Percentiles rank a stretch among this genome's conserved stretches.
phyloP scores from a whole-genome alignment of 2,888 invertebrate genomes.

The Furcula furcula region DNA sequence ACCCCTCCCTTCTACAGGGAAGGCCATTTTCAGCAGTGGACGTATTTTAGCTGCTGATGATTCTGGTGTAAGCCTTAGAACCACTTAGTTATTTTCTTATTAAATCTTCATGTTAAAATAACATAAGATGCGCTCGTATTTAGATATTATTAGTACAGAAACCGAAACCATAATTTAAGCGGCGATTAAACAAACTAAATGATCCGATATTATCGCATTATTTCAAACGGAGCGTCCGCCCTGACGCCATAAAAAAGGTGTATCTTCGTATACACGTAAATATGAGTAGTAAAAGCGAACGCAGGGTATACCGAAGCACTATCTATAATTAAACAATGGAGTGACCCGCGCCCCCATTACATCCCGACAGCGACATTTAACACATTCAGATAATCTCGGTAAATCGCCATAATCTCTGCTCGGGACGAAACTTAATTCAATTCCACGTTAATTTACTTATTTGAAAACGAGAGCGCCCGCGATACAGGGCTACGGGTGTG shows the following conservation, averaged over 20 bases:
- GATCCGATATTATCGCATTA: conserved; percentile 28
- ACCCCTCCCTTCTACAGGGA: too few species aligned
- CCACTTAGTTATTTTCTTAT: too few species aligned
- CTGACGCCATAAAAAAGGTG: conserved; percentile 36
- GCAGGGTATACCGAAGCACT: conserved; percentile 52
- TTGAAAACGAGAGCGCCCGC: conserved; percentile 64
- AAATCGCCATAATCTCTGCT: conserved; percentile 73
- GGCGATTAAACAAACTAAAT: conserved; percentile 26
- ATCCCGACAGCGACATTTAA: conserved; percentile 67
- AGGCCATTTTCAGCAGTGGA: too few species aligned
- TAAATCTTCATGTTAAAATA: too few species aligned
- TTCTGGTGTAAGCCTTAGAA: too few species aligned
- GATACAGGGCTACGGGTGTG: conserved; percentile 53
- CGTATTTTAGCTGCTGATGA: too few species aligned
- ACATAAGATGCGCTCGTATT: too few species aligned
- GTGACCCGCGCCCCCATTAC: conserved; percentile 60
- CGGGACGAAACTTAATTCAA: conserved; percentile 73
- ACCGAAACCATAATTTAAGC: conserved; percentile 19
- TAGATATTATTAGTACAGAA: too few species aligned
- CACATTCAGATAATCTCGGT: conserved; percentile 77
- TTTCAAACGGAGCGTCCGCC: conserved; percentile 29
- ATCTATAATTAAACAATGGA: conserved; percentile 74
- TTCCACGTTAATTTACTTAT: conserved; percentile 76
- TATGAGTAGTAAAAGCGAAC: conserved; percentile 43
- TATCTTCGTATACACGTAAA: conserved; percentile 40